These are phyloP conservation scores for Sycophaga agraensis DNA, from an alignment of 1,140 invertebrate species.

Conservation along the genomic window DNA sequence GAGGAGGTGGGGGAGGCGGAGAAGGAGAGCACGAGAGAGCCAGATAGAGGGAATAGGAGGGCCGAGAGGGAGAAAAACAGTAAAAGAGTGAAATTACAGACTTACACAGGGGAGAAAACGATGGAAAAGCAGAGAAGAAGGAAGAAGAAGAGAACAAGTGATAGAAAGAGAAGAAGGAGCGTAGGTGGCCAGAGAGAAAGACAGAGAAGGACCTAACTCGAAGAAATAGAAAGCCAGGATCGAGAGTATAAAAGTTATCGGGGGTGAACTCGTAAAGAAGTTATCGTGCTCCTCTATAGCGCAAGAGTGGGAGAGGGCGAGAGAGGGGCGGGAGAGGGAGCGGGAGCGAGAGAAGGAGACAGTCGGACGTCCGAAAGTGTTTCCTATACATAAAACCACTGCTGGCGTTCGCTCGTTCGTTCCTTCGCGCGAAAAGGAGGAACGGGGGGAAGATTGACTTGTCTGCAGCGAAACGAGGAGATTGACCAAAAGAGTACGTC, in stretches of 20 bases:
- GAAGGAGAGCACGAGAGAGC: not conserved
- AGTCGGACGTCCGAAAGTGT: slow-evolving; percentile 17
- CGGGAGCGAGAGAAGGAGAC: not conserved
- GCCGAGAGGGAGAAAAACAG: not conserved
- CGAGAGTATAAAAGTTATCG: slow-evolving; percentile 31
- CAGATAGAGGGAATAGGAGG: not conserved
- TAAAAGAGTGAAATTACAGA: slow-evolving; percentile 18
- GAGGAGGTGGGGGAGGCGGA: not conserved
- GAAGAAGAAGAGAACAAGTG: not conserved
- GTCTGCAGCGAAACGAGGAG: slow-evolving; percentile 21
- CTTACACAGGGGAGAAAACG: not conserved
- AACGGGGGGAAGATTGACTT: slow-evolving; percentile 26
- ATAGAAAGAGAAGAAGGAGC: not conserved
- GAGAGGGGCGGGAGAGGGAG: not conserved
- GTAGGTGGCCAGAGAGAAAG: not conserved
- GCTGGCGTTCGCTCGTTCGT: not conserved
- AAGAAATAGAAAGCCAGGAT: slow-evolving; percentile 27
- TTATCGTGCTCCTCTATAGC: slow-evolving; percentile 23
- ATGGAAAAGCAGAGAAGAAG: not conserved
- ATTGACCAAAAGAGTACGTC: slow-evolving; percentile 23
- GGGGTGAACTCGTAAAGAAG: slow-evolving; percentile 30
- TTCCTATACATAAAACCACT: slow-evolving; percentile 27
- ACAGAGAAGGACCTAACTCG: slow-evolving; percentile 13
- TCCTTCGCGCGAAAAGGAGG: not conserved
- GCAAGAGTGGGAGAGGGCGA: not conserved